Conservation (phyloP, 2,888 invertebrate genomes). For the Eueremaeus valkanovi region DNA sequence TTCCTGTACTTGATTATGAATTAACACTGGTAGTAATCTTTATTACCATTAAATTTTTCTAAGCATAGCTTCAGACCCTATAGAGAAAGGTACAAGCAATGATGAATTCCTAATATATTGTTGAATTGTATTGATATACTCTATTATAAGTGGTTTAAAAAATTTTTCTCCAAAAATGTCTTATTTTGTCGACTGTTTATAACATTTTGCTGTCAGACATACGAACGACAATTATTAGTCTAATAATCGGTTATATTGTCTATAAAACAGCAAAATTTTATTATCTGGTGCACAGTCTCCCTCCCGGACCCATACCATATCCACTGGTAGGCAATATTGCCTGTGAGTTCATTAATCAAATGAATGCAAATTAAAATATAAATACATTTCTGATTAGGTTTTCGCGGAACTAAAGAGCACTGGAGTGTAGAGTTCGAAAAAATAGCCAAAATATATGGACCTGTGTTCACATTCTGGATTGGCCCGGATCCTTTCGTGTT, state of each 20-base stretch:
- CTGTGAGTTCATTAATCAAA: neutral
- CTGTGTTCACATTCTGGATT: constrained; percentile 2
- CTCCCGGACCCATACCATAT: constrained; percentile 22
- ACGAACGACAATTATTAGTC: neutral
- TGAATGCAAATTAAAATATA: neutral
- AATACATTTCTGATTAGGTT: neutral
- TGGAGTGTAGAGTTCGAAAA: neutral
- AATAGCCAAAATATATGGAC: neutral
- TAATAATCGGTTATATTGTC: neutral
- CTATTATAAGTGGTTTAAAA: no score
- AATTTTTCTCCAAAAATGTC: no score
- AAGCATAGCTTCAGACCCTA: no score
- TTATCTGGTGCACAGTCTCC: neutral
- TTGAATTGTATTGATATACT: no score
- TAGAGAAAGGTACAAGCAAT: no score
- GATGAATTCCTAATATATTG: no score
- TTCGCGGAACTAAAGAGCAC: constrained; percentile 7
- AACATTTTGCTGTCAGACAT: no score
- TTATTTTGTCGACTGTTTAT: no score
- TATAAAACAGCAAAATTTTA: constrained; percentile 11
- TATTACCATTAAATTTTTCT: no score
- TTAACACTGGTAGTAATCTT: no score
- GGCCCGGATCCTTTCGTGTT: neutral
- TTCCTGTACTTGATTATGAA: no score
- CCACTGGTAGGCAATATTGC: neutral